Base-by-base conservation (phyloP, 1,140 invertebrate genomes). In the Pseudobourletiella spinata region DNA sequence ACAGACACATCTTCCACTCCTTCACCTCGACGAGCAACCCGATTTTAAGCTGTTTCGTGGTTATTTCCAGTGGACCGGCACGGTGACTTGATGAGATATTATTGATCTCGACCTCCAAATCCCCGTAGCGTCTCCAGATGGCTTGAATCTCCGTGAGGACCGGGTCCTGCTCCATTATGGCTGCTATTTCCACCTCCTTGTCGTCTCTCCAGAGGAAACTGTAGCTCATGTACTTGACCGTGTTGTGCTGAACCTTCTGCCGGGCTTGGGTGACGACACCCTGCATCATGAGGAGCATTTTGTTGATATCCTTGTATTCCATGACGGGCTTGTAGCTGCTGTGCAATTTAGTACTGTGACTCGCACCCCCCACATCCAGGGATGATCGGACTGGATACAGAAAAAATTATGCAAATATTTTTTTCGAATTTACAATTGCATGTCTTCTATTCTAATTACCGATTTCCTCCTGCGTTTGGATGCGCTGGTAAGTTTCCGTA, bases 251-350 rank as follows among this genome's bases (percentile, higher is more conserved):
- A 16, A 66, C 55, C 43, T 57, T 61, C 6, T 52, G 50, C 48
- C 59, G 63, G 24, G 55, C 61, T 58, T 66, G 64, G 0, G 24
- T 22, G 4, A 66, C 66, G 1, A 59, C 51, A 4, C 62, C 61
- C 42, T 70, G 67, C 67, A 69, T 69, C 61, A 69, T 66, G 2
- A 69, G 32, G 0, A 69, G 56, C 61, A 69, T 64, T 59, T 69
- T 69, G 42, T 62, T 69, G 4, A 69, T 64, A 18, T 69, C 87
- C 71, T 89, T 90, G 70, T 90, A 86, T 68, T 91, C 87, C 1
- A 81, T 81, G 4, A 91, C 82, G 61, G 76, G 80, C 70, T 86
- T 81, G 72, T 82, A 88, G 72, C 87, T 89, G 70, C 81, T 87
- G 68, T 80, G 74, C 25, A 67, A 42, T 24, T 68, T 69, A 0